Evolutionary conservation across 2,888 invertebrate species (phyloP), one percentile per base, ranked within the genome.

Genomic region (Ichneumoninae sp.): DNA sequence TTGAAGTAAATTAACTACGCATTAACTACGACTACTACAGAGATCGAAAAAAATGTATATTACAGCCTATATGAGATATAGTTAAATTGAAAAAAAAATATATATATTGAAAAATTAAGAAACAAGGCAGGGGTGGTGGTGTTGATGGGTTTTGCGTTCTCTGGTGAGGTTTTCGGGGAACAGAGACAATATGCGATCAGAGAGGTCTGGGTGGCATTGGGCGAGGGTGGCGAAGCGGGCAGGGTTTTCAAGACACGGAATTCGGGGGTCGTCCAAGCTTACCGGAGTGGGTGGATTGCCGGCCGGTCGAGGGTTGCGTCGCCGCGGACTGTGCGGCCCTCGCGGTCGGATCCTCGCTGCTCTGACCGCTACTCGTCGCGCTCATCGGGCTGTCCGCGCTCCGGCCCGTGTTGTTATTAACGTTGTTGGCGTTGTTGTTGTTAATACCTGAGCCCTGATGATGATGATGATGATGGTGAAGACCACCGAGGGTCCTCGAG

Each of bases 271-370:
- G 62, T 81, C 40, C 68, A 80, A 80, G 82, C 89, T 90, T 85
- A 90, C 92, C 92, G 30, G 92, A 92, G 75, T 91, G 92, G 52
- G 90, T 90, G 76, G 93, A 93, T 80, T 93, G 93, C 72, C 91
- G 89, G 47, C 91, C 93, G 72, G 92, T 90, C 86, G 92, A 92
- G 88, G 93, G 92, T 90, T 94, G 94, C 87, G 93, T 93, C 82
- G 93, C 92, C 30, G 93, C 93, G 78, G 94, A 94, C 72, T 93
- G 93, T 4, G 92, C 91, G 50, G 88, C 89, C 83, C 92, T 90
- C 54, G 92, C 89, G 47, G 90, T 92, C 33, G 91, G 92, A 79
- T 93, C 93, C 87, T 93, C 93, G 90, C 93, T 93, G 87, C 93
- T 93, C 82, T 90, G 92, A 16, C 91, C 92, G 87, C 93, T 93